phyloP scores from a whole-genome alignment of 2,797 vertebrate species.

The Phrynocephalus guinanensis region DNA sequence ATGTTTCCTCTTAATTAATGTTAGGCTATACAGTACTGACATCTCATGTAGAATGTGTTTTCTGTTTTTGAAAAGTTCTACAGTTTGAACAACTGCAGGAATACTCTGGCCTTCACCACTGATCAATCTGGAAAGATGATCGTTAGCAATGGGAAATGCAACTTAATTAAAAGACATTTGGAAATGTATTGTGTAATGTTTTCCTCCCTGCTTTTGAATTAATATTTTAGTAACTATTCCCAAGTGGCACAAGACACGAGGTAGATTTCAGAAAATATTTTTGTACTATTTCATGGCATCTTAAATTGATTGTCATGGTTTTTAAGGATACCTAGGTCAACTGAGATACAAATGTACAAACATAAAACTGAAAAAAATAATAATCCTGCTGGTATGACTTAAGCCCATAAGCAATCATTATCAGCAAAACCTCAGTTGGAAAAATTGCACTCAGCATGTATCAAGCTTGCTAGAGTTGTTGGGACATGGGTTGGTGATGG shows the following conservation, averaged over 20 bases:
- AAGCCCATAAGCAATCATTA: constrained; percentile 26
- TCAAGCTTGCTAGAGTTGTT: constrained; percentile 21
- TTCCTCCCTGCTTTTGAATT: neutral
- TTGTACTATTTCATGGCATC: constrained; percentile 20
- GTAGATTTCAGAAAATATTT: constrained; percentile 23
- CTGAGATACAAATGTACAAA: neutral
- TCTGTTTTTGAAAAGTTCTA: neutral
- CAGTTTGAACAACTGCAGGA: neutral
- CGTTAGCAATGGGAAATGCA: neutral
- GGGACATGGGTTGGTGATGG: constrained; percentile 18
- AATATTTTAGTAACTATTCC: constrained; percentile 14
- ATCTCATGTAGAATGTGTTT: neutral
- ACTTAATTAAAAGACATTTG: neutral
- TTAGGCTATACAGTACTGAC: neutral
- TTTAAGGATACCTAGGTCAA: constrained; percentile 21
- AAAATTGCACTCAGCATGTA: neutral
- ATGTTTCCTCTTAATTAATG: neutral
- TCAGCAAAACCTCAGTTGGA: constrained; percentile 27
- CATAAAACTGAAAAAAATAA: constrained; percentile 13
- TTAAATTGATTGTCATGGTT: constrained; percentile 27
- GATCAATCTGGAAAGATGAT: neutral
- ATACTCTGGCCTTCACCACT: neutral
- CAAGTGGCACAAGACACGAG: neutral
- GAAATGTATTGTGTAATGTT: neutral
- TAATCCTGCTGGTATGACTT: neutral